Percentiles rank a stretch among this genome's conserved stretches.
Conservation (phyloP, 2,113 vertebrate species). For the Mixornis gularis region DNA sequence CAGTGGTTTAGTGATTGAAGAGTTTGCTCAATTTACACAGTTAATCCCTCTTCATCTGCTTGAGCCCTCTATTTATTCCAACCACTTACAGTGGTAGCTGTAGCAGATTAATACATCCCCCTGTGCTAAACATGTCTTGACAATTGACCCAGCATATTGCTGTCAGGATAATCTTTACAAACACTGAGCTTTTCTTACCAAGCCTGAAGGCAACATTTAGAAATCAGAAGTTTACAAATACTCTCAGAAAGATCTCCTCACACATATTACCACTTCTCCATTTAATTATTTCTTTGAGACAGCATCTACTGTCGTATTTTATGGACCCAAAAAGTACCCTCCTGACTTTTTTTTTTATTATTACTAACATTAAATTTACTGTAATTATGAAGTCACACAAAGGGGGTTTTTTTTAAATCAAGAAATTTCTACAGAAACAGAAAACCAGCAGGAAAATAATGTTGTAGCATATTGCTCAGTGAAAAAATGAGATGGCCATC, state of each 20-base stretch:
- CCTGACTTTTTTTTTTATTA: background rate
- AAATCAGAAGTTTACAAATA: slow-evolving; percentile 72
- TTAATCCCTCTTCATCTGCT: slow-evolving; percentile 84
- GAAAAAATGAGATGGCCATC: background rate
- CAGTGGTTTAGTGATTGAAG: slow-evolving; percentile 79
- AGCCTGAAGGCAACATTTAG: slow-evolving; percentile 69
- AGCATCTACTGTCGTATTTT: background rate
- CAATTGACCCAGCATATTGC: slow-evolving; percentile 73
- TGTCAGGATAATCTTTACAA: slow-evolving; percentile 78
- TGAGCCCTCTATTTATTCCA: slow-evolving; percentile 78
- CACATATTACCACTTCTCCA: background rate
- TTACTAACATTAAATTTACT: background rate
- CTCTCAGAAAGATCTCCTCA: slow-evolving; percentile 22
- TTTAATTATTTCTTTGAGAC: background rate
- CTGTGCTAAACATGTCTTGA: slow-evolving; percentile 71
- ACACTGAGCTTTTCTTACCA: slow-evolving; percentile 65
- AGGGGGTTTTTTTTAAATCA: background rate
- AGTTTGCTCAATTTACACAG: slow-evolving; percentile 81
- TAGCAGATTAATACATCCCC: slow-evolving; percentile 75
- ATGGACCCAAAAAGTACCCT: background rate
- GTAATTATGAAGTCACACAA: background rate
- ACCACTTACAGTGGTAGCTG: slow-evolving; percentile 61
- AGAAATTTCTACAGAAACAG: background rate
- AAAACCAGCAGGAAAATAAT: background rate
- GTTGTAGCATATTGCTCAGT: background rate